Evolutionary conservation across 1,140 invertebrate genomes (phyloP).

Genomic region (Tetramorium alpestre): DNA sequence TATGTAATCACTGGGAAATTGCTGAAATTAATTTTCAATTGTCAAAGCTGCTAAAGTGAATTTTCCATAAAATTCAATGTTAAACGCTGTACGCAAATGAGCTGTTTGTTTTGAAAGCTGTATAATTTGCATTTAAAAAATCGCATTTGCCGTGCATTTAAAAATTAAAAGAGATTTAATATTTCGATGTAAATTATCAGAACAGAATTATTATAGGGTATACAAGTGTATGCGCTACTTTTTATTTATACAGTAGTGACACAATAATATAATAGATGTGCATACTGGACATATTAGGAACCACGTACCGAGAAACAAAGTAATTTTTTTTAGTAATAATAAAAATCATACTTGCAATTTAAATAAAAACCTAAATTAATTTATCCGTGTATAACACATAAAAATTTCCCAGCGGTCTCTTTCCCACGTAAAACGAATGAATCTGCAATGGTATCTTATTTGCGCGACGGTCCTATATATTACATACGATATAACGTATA

Average conservation of each 20-base stretch:
- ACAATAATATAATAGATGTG: background rate
- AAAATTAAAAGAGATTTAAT: conserved; percentile 8
- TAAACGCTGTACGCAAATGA: conserved; percentile 16
- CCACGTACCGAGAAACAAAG: background rate
- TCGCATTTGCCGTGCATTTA: background rate
- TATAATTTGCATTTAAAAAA: conserved; percentile 15
- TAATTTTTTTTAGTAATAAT: background rate
- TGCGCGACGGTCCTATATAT: conserved; percentile 4
- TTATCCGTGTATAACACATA: background rate
- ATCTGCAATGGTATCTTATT: conserved; percentile 30
- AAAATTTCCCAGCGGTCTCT: background rate
- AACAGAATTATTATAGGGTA: background rate
- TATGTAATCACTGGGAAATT: conserved; percentile 29
- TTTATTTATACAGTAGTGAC: background rate
- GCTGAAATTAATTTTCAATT: conserved; percentile 39
- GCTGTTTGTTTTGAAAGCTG: conserved; percentile 15
- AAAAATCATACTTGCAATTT: background rate
- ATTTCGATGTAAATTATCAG: conserved; percentile 7
- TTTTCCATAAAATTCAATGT: conserved; percentile 42
- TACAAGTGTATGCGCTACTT: background rate
- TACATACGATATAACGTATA: background rate
- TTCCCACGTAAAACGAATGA: conserved; percentile 12
- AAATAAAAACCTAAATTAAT: conserved; percentile 2
- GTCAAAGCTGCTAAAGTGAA: background rate
- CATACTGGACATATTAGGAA: background rate